Conservation (phyloP, 1,140 invertebrate genomes). For the Drosophila littoralis region DNA sequence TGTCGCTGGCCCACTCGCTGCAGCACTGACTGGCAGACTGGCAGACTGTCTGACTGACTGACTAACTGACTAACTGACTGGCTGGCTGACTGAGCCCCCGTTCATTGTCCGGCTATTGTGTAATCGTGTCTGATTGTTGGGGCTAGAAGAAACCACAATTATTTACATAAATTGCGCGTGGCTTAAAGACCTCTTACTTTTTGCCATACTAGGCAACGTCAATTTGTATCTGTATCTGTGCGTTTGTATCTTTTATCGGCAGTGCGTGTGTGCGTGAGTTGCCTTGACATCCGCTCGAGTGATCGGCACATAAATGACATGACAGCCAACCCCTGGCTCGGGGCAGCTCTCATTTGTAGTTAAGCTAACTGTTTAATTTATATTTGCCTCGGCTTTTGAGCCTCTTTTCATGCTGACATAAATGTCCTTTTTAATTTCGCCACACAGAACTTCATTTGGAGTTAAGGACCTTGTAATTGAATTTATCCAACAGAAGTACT, state of each 20-base stretch:
- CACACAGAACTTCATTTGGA: conserved; percentile 18
- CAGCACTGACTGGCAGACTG: not conserved
- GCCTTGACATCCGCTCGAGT: conserved; percentile 36
- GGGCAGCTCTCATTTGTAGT: not conserved
- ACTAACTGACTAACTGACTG: too few relatives aligned
- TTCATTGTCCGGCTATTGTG: conserved; percentile 56
- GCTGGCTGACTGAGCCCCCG: too few relatives aligned
- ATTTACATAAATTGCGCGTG: conserved; percentile 72
- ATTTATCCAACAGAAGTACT: conserved; percentile 36
- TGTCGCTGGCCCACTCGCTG: conserved; percentile 20
- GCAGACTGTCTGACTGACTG: too few relatives aligned
- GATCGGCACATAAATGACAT: conserved; percentile 9
- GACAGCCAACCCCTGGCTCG: not conserved
- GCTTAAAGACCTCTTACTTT: conserved; percentile 64
- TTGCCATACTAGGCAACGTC: conserved; percentile 23
- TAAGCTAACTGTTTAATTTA: conserved; percentile 12
- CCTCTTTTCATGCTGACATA: not conserved
- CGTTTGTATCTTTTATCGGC: conserved; percentile 28
- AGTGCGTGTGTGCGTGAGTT: conserved; percentile 21
- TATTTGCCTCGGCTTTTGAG: conserved; percentile 4
- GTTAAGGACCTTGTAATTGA: conserved; percentile 51
- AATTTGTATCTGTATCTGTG: conserved; percentile 42
- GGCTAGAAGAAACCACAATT: conserved; percentile 78
- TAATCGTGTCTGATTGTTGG: conserved; percentile 35
- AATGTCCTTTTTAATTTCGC: conserved; percentile 18